Percentiles rank a stretch among this genome's conserved stretches.
Evolutionary conservation across 2,113 vertebrate genomes (phyloP).

Genomic region (Leuciscus idus): DNA sequence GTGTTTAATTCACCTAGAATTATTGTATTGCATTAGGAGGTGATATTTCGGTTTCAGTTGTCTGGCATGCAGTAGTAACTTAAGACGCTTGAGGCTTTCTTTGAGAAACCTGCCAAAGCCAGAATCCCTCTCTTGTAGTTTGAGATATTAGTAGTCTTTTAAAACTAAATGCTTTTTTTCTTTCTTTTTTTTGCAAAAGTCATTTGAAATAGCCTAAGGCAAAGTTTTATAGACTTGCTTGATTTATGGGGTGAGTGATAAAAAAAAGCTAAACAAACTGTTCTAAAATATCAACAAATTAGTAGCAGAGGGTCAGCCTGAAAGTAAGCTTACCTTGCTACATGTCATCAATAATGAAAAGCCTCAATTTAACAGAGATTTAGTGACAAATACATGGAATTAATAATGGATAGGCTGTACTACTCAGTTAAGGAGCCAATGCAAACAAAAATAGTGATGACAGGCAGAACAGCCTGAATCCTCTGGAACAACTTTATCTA

Average conservation of each 20-base stretch:
- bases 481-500: not conserved
- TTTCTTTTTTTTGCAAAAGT: not conserved
- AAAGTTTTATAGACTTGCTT: not conserved
- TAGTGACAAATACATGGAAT: not conserved
- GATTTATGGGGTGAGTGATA: not conserved
- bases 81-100: conserved; percentile 14
- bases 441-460: conserved; percentile 19
- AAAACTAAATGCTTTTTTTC: conserved; percentile 7
- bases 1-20: not conserved
- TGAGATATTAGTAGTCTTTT: not conserved
- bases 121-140: not conserved
- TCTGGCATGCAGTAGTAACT: not conserved
- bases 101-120: not conserved
- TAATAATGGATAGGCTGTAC: not conserved
- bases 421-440: not conserved
- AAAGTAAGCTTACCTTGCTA: not conserved
- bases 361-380: not conserved
- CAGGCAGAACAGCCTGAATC: not conserved
- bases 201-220: conserved; percentile 12
- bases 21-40: not conserved
- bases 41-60: not conserved
- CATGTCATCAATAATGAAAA: not conserved
- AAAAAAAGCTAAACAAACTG: not conserved
- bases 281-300: not conserved
- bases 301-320: not conserved